These are phyloP conservation scores for Nanorana parkeri DNA, from an alignment of 2,113 vertebrate species.

Conservation along the genomic window DNA sequence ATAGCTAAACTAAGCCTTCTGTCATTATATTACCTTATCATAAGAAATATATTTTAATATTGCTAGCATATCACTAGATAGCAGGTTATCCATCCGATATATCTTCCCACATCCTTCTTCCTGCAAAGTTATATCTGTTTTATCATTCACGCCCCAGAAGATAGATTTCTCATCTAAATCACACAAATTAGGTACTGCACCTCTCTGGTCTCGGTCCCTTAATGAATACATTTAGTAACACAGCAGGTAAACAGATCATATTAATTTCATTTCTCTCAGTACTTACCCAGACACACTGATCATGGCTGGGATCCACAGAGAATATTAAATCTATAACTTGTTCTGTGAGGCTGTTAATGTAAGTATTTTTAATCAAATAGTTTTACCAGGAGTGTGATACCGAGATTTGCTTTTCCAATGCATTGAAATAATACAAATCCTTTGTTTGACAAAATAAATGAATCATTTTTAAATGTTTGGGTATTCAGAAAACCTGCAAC, in stretches of 20 bases:
- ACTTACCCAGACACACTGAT: conserved; percentile 22
- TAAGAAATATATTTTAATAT: too few species aligned
- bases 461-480: too few species aligned
- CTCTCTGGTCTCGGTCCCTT: background rate
- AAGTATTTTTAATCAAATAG: conserved; percentile 25
- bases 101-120: background rate
- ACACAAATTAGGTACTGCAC: background rate
- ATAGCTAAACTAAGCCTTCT: too few species aligned
- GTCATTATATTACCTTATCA: too few species aligned
- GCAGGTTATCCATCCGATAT: too few species aligned
- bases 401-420: background rate
- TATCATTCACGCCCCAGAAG: background rate
- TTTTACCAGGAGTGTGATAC: background rate
- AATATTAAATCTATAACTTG: conserved; percentile 20
- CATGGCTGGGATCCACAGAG: background rate
- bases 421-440: background rate
- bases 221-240: background rate
- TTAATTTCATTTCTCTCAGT: conserved; percentile 8
- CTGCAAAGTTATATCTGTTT: background rate
- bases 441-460: background rate
- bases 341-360: conserved; percentile 18
- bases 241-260: conserved; percentile 23
- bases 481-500: too few species aligned
- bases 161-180: background rate
- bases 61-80: too few species aligned